Evolutionary conservation across 2,888 invertebrate species (phyloP), one percentile per base, ranked within the genome.

Genomic region (Alitta virens): DNA sequence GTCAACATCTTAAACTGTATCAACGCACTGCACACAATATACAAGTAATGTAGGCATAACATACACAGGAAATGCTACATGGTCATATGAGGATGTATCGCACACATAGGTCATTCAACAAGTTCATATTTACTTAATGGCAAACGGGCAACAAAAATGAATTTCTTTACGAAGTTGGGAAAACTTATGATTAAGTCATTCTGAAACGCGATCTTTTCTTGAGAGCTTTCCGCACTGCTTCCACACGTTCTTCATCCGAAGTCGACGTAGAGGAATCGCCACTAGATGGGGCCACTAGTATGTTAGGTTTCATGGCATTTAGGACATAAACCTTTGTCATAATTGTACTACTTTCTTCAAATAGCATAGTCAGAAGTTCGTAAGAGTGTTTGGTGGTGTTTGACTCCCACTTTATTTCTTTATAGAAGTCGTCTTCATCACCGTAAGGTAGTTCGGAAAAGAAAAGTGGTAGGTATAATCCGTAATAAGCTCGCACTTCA

Each of bases 321-420:
- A 64, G 56, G 14, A 61, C 61, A 25, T 64, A 64, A 2, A 46
- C 53, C 43, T 50, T 56, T 24, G 64, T 64, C 64, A 64, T 64
- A 18, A 64, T 60, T 2, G 62, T 40, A 14, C 50, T 49, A 40
- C 58, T 64, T 33, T 64, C 64, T 33, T 56, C 40, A 27, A 58
- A 63, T 7, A 64, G 49, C 42, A 51, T 18, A 3, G 62, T 59
- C 3, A 64, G 40, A 16, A 64, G 51, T 23, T 55, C 51, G 33
- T 64, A 64, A 2, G 64, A 64, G 46, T 64, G 58, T 42, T 64
- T 62, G 1, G 54, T 55, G 21, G 21, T 56, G 18, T 25, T 38
- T 25, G 40, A 53, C 21, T 62, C 59, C 64, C 64, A 64, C 7
- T 25, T n/a, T 1, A 64, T 59, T 2, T 40, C 14, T 38, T 64